Conservation (phyloP, 2,113 vertebrate genomes). For the Pavo muticus region DNA sequence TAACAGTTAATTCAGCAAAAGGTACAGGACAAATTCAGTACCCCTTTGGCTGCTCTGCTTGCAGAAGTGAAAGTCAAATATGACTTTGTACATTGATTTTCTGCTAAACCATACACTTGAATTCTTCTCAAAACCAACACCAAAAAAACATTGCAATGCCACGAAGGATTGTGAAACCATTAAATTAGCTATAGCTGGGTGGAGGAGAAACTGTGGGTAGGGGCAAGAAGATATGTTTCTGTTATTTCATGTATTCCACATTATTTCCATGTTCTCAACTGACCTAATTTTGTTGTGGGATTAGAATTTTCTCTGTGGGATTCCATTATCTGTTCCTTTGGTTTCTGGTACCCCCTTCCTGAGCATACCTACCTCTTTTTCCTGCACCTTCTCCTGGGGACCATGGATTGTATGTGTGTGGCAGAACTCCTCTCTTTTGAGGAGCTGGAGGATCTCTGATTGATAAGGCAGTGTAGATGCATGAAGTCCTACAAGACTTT, state of each 20-base stretch:
- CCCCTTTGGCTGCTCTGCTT: background rate
- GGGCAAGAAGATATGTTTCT: background rate
- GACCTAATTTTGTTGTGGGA: background rate
- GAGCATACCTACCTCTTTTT: background rate
- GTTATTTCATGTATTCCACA: background rate
- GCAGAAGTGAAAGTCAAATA: constrained; percentile 14
- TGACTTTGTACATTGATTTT: background rate
- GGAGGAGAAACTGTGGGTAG: background rate
- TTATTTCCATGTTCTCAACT: background rate
- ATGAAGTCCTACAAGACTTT: background rate
- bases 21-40: background rate
- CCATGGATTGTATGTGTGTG: fast-evolving
- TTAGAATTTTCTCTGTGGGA: background rate
- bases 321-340: background rate
- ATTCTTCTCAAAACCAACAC: constrained; percentile 25
- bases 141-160: constrained; percentile 1
- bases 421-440: background rate
- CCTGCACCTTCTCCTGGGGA: background rate
- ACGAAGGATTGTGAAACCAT: constrained; percentile 8
- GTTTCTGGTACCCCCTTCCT: background rate
- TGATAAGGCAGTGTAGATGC: background rate
- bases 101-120: constrained; percentile 22
- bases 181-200: background rate
- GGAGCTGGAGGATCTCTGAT: background rate
- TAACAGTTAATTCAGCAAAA: background rate